Percentiles rank a stretch among this genome's conserved stretches.
Evolutionary conservation across 2,888 invertebrate species (phyloP).

Genomic region (Molanna angustata): DNA sequence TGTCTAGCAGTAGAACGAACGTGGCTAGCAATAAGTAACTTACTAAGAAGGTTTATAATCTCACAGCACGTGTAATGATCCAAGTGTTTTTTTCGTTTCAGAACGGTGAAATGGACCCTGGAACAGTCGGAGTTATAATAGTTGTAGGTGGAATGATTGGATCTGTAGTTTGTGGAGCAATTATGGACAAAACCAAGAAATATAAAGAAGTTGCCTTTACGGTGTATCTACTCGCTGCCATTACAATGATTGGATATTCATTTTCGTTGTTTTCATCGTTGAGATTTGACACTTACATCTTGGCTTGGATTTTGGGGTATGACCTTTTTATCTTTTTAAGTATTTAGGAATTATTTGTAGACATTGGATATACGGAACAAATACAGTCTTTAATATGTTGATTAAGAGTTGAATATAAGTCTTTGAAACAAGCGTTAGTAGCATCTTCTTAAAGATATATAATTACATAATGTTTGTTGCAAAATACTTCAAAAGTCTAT

Average conservation of each 20-base stretch:
- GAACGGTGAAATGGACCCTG: slow-evolving; percentile 54
- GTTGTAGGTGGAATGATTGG: slow-evolving; percentile 63
- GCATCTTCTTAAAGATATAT: too few relatives aligned
- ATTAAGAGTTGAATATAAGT: too few relatives aligned
- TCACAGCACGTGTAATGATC: too few relatives aligned
- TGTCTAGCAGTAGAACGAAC: too few relatives aligned
- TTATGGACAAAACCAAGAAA: slow-evolving; percentile 62
- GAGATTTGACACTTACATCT: slow-evolving; percentile 1
- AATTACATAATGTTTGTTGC: too few relatives aligned
- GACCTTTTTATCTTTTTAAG: not conserved
- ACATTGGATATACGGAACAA: not conserved
- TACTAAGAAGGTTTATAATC: too few relatives aligned
- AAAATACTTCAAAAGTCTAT: too few relatives aligned
- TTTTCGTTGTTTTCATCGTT: slow-evolving; percentile 44
- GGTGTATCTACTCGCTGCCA: slow-evolving; percentile 59
- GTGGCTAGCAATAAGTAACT: too few relatives aligned
- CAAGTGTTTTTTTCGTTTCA: slow-evolving; percentile 33
- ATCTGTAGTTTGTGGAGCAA: slow-evolving; percentile 60
- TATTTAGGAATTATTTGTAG: not conserved
- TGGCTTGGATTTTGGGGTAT: slow-evolving; percentile 22
- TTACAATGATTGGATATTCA: slow-evolving; percentile 61
- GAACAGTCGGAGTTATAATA: slow-evolving; percentile 60
- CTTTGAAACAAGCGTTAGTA: too few relatives aligned
- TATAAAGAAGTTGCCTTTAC: slow-evolving; percentile 58
- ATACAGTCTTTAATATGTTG: too few relatives aligned